Conservation (phyloP, 2,797 vertebrate genomes). For the Notamacropus eugenii region DNA sequence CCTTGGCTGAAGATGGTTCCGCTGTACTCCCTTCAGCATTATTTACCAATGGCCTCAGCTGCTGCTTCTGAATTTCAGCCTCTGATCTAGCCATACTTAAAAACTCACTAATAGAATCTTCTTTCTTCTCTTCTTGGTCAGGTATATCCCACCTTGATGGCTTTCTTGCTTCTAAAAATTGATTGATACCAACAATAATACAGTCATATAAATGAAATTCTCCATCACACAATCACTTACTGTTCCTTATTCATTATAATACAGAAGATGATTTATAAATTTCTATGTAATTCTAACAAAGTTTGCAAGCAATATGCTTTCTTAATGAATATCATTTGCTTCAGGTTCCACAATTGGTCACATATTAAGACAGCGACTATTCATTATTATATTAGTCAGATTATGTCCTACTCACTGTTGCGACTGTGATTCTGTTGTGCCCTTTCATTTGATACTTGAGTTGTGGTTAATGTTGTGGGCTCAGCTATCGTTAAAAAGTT, state of each 20-base stretch:
- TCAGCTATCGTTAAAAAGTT: constrained; percentile 93
- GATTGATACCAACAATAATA: constrained; percentile 24
- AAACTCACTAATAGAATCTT: constrained; percentile 88
- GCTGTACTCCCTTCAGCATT: not conserved
- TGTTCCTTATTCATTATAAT: not conserved
- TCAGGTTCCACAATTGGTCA: not conserved
- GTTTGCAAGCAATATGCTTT: not conserved
- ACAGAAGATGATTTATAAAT: not conserved
- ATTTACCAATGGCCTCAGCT: constrained; percentile 46
- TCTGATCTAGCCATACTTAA: constrained; percentile 87
- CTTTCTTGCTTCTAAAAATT: constrained; percentile 85
- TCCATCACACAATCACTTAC: not conserved
- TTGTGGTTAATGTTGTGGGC: constrained; percentile 63
- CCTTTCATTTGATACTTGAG: constrained; percentile 65
- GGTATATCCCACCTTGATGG: constrained; percentile 94
- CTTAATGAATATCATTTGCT: not conserved
- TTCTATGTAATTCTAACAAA: not conserved
- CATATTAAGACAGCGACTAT: not conserved
- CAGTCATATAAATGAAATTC: not conserved
- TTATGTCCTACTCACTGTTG: constrained; percentile 81
- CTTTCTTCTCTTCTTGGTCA: constrained; percentile 83
- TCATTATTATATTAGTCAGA: constrained; percentile 4
- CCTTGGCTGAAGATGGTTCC: constrained; percentile 70
- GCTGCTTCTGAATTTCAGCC: constrained; percentile 79
- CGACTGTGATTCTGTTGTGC: constrained; percentile 49